phyloP scores from a whole-genome alignment of 2,888 invertebrate species.

The Orthosia incerta region DNA sequence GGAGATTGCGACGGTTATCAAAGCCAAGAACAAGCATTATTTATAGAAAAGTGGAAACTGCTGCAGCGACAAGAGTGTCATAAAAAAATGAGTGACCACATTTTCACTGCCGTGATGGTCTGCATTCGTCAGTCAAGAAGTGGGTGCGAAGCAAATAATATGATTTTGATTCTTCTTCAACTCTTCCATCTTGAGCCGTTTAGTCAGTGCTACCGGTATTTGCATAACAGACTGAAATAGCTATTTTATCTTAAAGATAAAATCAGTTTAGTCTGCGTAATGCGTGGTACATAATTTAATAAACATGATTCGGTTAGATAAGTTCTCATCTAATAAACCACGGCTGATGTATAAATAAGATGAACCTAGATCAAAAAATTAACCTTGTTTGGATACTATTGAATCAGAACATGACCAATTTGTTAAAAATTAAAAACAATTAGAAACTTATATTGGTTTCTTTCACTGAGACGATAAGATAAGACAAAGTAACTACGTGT shows the following conservation, averaged over 20 bases:
- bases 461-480: conserved; percentile 85
- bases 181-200: not conserved
- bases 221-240: conserved; percentile 16
- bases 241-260: conserved; percentile 11
- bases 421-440: conserved; percentile 46
- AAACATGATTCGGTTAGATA: not conserved
- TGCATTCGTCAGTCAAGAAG: not conserved
- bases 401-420: conserved; percentile 6
- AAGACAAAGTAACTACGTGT: conserved; percentile 85
- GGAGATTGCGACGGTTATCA: too few species aligned
- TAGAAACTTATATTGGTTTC: conserved; percentile 73
- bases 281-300: conserved; percentile 7
- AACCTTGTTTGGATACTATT: not conserved
- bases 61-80: not conserved
- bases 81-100: not conserved
- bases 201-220: not conserved
- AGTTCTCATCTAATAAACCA: not conserved
- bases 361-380: not conserved
- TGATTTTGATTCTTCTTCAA: not conserved
- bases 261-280: not conserved
- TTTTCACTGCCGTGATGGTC: not conserved
- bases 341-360: not conserved
- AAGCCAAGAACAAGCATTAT: not conserved
- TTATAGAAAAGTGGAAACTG: not conserved
- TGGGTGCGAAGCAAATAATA: not conserved